Conservation (phyloP, 2,797 vertebrate genomes). For the Rhyacichthys aspro region DNA sequence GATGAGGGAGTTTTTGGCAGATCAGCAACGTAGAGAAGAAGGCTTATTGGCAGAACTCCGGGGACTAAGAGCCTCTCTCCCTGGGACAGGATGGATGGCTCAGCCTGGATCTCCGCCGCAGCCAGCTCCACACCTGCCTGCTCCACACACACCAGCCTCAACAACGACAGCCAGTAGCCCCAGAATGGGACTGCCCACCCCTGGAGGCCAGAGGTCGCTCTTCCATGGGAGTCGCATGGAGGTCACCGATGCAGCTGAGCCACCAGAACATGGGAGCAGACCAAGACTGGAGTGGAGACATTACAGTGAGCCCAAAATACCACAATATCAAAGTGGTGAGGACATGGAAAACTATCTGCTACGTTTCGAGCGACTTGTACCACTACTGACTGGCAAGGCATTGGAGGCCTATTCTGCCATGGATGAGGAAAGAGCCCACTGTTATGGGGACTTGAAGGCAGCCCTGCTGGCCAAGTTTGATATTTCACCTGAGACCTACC, state of each 20-base stretch:
- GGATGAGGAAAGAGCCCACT: too few relatives aligned
- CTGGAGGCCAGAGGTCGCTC: not conserved
- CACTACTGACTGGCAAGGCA: not conserved
- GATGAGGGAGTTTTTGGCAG: not conserved
- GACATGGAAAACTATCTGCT: conserved; percentile 13
- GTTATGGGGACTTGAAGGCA: not conserved
- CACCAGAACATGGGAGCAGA: not conserved
- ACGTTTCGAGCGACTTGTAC: not conserved
- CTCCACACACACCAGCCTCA: too few relatives aligned
- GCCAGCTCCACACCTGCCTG: too few relatives aligned
- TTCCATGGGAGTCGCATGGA: not conserved
- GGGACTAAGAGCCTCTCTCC: not conserved
- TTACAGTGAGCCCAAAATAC: conserved; percentile 1
- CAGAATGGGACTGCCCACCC: not conserved
- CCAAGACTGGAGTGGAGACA: not conserved
- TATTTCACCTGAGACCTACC: conserved; percentile 5
- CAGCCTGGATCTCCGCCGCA: too few relatives aligned
- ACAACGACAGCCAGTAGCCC: too few relatives aligned
- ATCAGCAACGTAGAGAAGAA: not conserved
- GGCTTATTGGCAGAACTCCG: not conserved
- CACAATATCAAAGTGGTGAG: not conserved
- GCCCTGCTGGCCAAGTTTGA: conserved; percentile 9
- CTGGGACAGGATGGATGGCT: too few relatives aligned
- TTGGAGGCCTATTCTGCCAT: not conserved
- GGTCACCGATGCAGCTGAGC: too few relatives aligned